These are phyloP conservation scores for Tetragnatha versicolor DNA, from an alignment of 1,140 invertebrate species.

Conservation along the genomic window DNA sequence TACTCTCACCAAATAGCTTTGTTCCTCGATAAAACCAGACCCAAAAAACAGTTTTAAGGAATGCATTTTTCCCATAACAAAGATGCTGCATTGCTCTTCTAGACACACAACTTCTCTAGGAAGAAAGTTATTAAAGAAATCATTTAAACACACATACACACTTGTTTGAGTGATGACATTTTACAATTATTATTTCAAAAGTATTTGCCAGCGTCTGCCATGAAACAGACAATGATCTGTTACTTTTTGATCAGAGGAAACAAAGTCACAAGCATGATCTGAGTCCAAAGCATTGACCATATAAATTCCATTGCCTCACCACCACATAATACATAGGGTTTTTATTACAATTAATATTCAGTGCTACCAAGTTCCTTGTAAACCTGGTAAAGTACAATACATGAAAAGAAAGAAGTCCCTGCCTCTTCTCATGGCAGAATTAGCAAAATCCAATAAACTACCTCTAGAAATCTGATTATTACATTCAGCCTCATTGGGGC, in stretches of 20 bases:
- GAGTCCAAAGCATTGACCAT: background rate
- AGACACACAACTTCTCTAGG: conserved; percentile 42
- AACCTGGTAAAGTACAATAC: background rate
- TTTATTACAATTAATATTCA: conserved; percentile 8
- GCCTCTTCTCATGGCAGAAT: conserved; percentile 50
- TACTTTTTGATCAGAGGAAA: background rate
- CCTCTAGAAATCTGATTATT: conserved; percentile 49
- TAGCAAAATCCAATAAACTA: conserved; percentile 52
- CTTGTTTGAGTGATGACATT: conserved; percentile 11
- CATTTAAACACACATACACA: conserved; percentile 34
- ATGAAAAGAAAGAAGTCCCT: conserved; percentile 17
- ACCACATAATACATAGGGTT: background rate
- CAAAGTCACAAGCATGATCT: background rate
- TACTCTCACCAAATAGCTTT: background rate
- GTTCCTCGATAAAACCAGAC: conserved; percentile 3
- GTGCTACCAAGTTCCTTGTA: background rate
- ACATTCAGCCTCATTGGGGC: conserved; percentile 53
- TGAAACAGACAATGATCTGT: conserved; percentile 35
- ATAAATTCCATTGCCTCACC: background rate
- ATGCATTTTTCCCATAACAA: conserved; percentile 17
- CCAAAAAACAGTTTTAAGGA: conserved; percentile 38
- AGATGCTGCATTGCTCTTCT: conserved; percentile 42
- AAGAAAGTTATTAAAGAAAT: conserved; percentile 17
- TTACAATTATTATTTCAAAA: conserved; percentile 39
- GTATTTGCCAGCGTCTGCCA: conserved; percentile 47